These are phyloP conservation scores for Drosophila rellima DNA, from an alignment of 2,888 invertebrate genomes.

Conservation along the genomic window DNA sequence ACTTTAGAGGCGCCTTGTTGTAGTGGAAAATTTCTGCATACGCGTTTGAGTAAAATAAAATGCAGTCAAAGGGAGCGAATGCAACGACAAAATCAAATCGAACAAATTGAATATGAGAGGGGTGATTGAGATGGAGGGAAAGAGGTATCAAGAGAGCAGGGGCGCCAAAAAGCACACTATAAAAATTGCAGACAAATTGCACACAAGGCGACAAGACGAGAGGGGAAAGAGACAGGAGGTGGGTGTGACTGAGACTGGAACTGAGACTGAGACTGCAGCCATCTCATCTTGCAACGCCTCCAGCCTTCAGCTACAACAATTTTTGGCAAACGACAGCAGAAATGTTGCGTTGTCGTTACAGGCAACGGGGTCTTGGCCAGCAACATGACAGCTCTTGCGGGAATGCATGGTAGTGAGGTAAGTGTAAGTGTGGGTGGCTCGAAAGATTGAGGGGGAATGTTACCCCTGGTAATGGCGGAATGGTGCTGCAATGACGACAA, in stretches of 20 bases:
- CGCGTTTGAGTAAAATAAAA: conserved; percentile 71
- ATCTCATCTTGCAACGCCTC: conserved; percentile 40
- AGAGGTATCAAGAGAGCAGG: not conserved
- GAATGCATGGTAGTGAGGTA: not conserved
- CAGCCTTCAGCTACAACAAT: conserved; percentile 55
- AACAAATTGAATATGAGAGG: conserved; percentile 75
- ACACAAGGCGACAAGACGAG: conserved; percentile 66
- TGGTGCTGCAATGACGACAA: conserved; percentile 72
- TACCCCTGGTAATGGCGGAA: conserved; percentile 39
- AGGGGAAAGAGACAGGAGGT: not conserved
- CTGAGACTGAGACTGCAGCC: conserved; percentile 14
- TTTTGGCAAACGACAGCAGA: conserved; percentile 77
- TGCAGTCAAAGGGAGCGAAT: conserved; percentile 56
- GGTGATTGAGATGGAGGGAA: not conserved
- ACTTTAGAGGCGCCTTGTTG: conserved; percentile 71
- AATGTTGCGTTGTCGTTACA: conserved; percentile 63
- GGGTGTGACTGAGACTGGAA: not conserved
- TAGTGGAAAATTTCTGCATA: conserved; percentile 68
- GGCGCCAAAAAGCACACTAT: conserved; percentile 46
- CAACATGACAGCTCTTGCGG: conserved; percentile 26
- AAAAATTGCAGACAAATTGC: conserved; percentile 80
- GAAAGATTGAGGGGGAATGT: conserved; percentile 29
- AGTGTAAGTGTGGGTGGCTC: not conserved
- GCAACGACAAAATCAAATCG: conserved; percentile 73
- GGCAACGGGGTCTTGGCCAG: conserved; percentile 33